Conservation (phyloP, 2,113 vertebrate genomes). For the Pseudorasbora parva region DNA sequence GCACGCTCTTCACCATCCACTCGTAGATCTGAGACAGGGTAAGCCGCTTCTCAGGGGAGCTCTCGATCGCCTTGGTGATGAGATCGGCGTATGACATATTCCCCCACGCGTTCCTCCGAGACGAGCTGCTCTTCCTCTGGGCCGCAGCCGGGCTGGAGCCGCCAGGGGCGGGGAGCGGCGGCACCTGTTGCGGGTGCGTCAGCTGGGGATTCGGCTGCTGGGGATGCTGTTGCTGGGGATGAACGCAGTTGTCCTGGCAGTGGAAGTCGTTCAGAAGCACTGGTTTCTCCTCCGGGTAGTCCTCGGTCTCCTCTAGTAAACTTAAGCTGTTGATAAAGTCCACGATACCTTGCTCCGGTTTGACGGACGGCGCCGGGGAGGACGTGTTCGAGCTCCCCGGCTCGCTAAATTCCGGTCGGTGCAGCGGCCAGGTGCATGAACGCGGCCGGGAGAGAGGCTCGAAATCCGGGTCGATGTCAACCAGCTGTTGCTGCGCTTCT, state of each 20-base stretch:
- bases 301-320: conserved; percentile 84
- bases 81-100: conserved; percentile 98
- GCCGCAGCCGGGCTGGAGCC: conserved; percentile 61
- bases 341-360: conserved; percentile 78
- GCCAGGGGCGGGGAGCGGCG: conserved; percentile 67
- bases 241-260: conserved; percentile 69
- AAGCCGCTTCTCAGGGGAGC: conserved; percentile 93
- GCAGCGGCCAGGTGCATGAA: conserved; percentile 88
- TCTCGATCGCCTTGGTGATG: conserved; percentile 96
- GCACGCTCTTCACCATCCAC: conserved; percentile 97
- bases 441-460: conserved; percentile 85
- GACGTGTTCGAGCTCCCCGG: conserved; percentile 84
- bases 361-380: conserved; percentile 82
- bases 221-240: conserved; percentile 65
- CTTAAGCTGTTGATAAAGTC: conserved; percentile 86
- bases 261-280: conserved; percentile 64
- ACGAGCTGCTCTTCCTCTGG: conserved; percentile 93
- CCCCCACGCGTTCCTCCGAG: conserved; percentile 96
- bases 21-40: conserved; percentile 97
- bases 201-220: conserved; percentile 58
- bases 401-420: conserved; percentile 82
- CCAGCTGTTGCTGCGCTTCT: conserved; percentile 74
- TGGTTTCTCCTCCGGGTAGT: conserved; percentile 74
- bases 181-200: conserved; percentile 71
- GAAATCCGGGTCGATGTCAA: conserved; percentile 86